These are phyloP conservation scores for Thecocarcelia acutangulata DNA, from an alignment of 2,888 invertebrate genomes.

Conservation along the genomic window DNA sequence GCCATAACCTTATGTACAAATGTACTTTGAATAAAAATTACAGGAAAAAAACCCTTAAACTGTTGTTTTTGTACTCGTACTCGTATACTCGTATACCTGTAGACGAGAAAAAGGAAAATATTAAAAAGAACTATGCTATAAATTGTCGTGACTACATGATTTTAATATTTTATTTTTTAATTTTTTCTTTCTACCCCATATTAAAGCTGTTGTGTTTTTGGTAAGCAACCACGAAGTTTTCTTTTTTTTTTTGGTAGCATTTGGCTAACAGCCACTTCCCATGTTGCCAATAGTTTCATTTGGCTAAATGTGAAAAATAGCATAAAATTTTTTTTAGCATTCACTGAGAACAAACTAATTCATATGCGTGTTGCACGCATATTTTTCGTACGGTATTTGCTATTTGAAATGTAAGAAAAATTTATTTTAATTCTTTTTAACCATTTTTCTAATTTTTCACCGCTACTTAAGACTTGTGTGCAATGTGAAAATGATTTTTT, in stretches of 20 bases:
- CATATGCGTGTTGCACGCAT: constrained; percentile 66
- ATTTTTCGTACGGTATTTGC: constrained; percentile 32
- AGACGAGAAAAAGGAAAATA: not conserved
- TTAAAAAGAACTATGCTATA: constrained; percentile 54
- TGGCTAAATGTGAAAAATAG: not conserved
- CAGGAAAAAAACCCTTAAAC: not conserved
- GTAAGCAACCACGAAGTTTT: constrained; percentile 18
- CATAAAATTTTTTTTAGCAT: not conserved
- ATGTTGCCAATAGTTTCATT: constrained; percentile 40
- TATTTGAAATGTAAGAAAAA: constrained; percentile 34
- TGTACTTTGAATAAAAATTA: too few species aligned
- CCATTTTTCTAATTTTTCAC: constrained; percentile 21
- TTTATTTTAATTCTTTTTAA: constrained; percentile 37
- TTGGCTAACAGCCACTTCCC: constrained; percentile 27
- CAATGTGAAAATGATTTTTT: constrained; percentile 46
- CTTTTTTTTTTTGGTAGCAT: not conserved
- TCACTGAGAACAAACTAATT: constrained; percentile 44
- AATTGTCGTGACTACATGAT: constrained; percentile 68
- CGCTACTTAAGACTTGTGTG: constrained; percentile 1
- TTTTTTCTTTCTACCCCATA: constrained; percentile 38
- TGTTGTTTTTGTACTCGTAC: too few species aligned
- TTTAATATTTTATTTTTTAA: constrained; percentile 28
- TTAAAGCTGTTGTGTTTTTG: constrained; percentile 10
- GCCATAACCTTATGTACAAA: too few species aligned
- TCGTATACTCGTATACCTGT: not conserved